Evolutionary conservation across 1,140 invertebrate genomes (phyloP).

Genomic region (Orussus abietinus): DNA sequence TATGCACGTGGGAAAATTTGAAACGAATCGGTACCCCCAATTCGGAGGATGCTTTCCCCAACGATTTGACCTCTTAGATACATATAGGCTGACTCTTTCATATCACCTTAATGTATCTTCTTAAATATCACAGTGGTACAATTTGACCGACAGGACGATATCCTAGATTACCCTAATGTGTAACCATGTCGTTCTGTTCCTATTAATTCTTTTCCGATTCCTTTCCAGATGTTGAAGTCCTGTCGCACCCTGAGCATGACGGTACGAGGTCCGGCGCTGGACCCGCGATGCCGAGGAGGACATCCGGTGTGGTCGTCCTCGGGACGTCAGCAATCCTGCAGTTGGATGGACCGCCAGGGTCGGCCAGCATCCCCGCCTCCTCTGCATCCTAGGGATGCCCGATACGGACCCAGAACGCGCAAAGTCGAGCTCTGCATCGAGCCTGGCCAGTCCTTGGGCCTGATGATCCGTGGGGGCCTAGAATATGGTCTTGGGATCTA

Average conservation of each 20-base stretch:
- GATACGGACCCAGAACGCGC: slow-evolving; percentile 45
- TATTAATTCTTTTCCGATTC: slow-evolving; percentile 7
- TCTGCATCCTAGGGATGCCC: slow-evolving; percentile 43
- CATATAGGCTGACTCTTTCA: no score
- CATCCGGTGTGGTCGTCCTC: slow-evolving; percentile 54
- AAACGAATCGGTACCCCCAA: no score
- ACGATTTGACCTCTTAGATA: no score
- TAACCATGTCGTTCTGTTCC: no score
- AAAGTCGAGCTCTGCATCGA: slow-evolving; percentile 82
- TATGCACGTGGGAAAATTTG: no score
- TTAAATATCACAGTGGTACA: no score
- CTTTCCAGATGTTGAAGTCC: slow-evolving; percentile 79
- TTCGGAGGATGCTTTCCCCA: no score
- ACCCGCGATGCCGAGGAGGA: slow-evolving; percentile 49
- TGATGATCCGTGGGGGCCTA: slow-evolving; percentile 90
- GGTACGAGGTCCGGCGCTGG: slow-evolving; percentile 66
- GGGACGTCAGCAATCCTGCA: slow-evolving; percentile 74
- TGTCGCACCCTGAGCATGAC: slow-evolving; percentile 83
- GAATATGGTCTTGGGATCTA: slow-evolving; percentile 95
- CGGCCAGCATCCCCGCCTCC: slow-evolving; percentile 79
- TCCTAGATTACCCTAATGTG: no score
- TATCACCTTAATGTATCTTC: no score
- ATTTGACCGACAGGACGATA: no score
- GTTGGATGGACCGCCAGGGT: slow-evolving; percentile 88
- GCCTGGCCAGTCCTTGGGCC: slow-evolving; percentile 81